Evolutionary conservation across 1,140 invertebrate genomes (phyloP), one percentile per base, ranked within the genome.

Genomic region (Lordiphosa stackelbergi): DNA sequence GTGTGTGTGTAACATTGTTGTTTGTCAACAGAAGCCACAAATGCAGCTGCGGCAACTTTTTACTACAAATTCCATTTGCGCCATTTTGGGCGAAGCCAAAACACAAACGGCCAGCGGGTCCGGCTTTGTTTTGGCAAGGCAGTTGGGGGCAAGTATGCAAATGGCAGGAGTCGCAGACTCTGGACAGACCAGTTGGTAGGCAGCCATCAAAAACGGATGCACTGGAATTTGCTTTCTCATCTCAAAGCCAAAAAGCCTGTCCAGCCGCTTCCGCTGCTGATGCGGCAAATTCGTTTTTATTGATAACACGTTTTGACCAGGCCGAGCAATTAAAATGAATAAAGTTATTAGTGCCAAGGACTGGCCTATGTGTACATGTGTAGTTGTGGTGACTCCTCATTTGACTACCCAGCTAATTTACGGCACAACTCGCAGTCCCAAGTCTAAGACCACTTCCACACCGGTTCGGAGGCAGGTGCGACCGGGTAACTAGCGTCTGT

Each of bases 221-320:
- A 41, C 19, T 79, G 74, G 74, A 81, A 79, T 79, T 81, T 78
- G 74, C 77, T 81, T 81, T 74, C 74, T 65, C 70, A 66, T 60
- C 75, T 68, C 37, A 37, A 24, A 24, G 22, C 22, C 22, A 24
- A 24, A 24, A 24, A 37, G 7, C 31, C 28, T 31, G 19, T 5
- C 16, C 5, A 38, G 34, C 36, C 8, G 19, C 16, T 16, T 16
- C 16, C 16, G 16, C 16, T 16, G n/a, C n/a, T 11, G 28, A 19
- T 28, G 24, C 24, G 37, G 16, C 12, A 36, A 38, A 36, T 81
- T 81, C 77, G 77, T 73, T 81, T 81, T 81, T 81, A 69, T 83
- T 81, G 72, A 64, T 54, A 81, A 81, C 72, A 77, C 53, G 77
- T 81, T 81, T 74, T 36, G 34, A 28, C 53, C 40, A 42, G 19